Evolutionary conservation across 2,113 vertebrate genomes (phyloP).

Genomic region (Hystrix brachyura): DNA sequence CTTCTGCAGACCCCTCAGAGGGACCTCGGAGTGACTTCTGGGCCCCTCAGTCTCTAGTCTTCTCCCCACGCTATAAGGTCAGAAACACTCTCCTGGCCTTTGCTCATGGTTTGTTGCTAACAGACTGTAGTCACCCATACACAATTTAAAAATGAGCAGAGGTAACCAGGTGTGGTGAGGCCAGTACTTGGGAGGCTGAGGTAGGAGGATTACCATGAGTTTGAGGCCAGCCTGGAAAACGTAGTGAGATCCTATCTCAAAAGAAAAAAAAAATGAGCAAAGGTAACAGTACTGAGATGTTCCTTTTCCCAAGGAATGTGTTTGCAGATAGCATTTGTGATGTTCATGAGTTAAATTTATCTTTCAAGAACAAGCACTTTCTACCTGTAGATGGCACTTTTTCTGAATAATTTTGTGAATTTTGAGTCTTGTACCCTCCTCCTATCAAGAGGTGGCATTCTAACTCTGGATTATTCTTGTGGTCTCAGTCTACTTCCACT

Average conservation of each 20-base stretch:
- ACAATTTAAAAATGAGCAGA: background rate
- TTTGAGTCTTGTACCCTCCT: background rate
- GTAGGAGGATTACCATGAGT: no score
- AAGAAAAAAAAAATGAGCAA: background rate
- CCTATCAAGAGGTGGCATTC: background rate
- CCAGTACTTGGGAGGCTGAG: no score
- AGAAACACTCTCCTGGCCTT: background rate
- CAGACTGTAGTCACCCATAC: background rate
- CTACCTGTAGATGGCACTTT: background rate
- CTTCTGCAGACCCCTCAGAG: background rate
- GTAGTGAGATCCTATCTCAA: no score
- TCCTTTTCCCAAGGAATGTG: background rate
- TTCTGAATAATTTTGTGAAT: background rate
- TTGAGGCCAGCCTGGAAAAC: no score
- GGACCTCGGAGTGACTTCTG: background rate
- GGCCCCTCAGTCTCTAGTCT: background rate
- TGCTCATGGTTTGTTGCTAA: background rate
- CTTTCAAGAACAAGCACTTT: background rate
- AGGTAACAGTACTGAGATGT: background rate
- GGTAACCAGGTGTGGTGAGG: background rate
- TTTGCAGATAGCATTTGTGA: background rate
- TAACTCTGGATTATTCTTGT: background rate
- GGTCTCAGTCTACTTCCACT: background rate
- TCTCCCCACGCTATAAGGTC: background rate
- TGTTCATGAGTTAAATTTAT: background rate